Evolutionary conservation across 2,113 vertebrate genomes (phyloP).

Genomic region (Potamarius usumacintae): DNA sequence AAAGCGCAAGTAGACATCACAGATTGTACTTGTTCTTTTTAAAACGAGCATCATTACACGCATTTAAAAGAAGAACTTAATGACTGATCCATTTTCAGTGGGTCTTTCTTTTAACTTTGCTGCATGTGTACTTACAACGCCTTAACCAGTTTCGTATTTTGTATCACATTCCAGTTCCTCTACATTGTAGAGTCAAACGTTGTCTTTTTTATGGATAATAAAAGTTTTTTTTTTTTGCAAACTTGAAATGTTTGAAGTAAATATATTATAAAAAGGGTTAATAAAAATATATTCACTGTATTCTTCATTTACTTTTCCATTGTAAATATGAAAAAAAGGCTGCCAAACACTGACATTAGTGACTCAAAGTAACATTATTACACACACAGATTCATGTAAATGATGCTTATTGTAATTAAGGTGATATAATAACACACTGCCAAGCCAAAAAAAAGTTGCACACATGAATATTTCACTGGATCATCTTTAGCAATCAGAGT

Average conservation of each 20-base stretch:
- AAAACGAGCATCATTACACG: neutral
- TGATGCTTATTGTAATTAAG: neutral
- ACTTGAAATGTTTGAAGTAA: conserved; percentile 33
- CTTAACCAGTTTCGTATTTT: conserved; percentile 30
- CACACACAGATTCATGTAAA: neutral
- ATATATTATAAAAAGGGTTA: conserved; percentile 38
- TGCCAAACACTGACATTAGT: neutral
- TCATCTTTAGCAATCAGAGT: no score
- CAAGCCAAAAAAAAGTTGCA: no score
- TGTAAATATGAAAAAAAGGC: neutral
- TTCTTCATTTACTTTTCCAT: neutral
- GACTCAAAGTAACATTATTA: neutral
- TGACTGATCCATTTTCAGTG: conserved; percentile 19
- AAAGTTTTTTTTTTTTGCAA: neutral
- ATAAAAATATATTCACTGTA: conserved; percentile 38
- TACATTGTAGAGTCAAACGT: conserved; percentile 40
- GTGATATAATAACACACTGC: neutral
- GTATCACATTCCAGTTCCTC: conserved; percentile 24
- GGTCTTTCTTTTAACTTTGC: conserved; percentile 8
- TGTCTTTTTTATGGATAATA: neutral
- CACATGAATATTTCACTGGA: no score
- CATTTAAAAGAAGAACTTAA: neutral
- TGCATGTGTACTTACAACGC: conserved; percentile 11
- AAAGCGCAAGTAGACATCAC: neutral
- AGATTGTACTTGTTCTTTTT: conserved; percentile 3